phyloP scores from a whole-genome alignment of 1,140 invertebrate species.

The Eufriesea mexicana region DNA sequence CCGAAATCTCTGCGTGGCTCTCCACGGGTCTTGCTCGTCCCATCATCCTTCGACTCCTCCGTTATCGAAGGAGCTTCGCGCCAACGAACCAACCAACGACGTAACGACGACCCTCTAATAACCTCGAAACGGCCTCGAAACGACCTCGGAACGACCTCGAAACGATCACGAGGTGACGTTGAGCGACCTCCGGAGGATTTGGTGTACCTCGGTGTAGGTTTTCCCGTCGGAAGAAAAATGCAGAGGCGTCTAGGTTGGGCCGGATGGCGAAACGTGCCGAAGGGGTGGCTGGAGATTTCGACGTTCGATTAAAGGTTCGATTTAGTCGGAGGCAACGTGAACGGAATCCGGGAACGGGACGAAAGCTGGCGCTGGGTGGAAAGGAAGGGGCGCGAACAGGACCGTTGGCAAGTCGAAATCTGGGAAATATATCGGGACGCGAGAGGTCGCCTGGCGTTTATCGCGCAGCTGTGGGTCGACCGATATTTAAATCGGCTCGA shows the following conservation, averaged over 20 bases:
- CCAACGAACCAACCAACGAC: not conserved
- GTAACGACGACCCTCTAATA: not conserved
- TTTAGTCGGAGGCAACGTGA: constrained; percentile 33
- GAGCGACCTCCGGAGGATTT: too few species aligned
- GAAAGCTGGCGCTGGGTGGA: constrained; percentile 19
- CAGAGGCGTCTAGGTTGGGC: not conserved
- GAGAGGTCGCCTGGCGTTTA: not conserved
- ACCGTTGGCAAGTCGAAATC: constrained; percentile 41
- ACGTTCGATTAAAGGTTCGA: constrained; percentile 58
- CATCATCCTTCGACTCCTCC: not conserved
- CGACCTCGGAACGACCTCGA: not conserved
- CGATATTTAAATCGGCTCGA: constrained; percentile 44
- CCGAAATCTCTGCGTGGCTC: too few species aligned
- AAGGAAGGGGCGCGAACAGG: not conserved
- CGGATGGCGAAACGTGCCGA: not conserved
- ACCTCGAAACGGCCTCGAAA: not conserved
- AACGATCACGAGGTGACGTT: too few species aligned
- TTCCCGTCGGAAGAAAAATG: not conserved
- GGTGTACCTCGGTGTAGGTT: too few species aligned
- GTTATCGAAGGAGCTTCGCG: not conserved
- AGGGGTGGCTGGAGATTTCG: constrained; percentile 35
- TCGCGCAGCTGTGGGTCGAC: not conserved
- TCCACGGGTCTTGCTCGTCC: too few species aligned
- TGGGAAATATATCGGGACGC: constrained; percentile 23
- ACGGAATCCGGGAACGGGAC: not conserved